Evolutionary conservation across 23 tunicate genomes (phyloP).

Genomic region (Ascidia mentula): DNA sequence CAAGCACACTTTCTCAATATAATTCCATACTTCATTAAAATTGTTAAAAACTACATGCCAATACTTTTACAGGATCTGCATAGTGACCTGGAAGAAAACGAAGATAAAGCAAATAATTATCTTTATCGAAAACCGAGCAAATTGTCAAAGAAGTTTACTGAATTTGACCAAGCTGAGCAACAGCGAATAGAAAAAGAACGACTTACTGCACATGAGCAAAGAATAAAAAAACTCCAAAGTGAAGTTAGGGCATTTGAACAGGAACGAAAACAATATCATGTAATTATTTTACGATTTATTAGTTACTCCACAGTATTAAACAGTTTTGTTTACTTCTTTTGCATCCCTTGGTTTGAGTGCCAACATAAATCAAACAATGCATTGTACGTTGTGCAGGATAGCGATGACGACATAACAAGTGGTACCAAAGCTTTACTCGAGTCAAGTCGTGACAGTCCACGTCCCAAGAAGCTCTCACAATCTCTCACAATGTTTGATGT

Average conservation of each 20-base stretch:
- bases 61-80: background rate
- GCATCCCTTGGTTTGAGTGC: background rate
- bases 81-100: background rate
- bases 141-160: conserved; percentile 36
- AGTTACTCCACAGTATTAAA: background rate
- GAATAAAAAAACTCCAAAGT: conserved; percentile 46
- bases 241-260: conserved; percentile 57
- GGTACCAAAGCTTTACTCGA: conserved; percentile 37
- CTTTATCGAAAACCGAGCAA: conserved; percentile 24
- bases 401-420: conserved; percentile 72
- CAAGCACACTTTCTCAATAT: too few relatives aligned
- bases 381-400: conserved; percentile 34
- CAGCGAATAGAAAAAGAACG: conserved; percentile 45
- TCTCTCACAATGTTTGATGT: conserved; percentile 68
- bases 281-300: background rate
- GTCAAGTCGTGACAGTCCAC: conserved; percentile 47
- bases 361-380: background rate
- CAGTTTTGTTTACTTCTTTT: too few relatives aligned
- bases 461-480: conserved; percentile 57
- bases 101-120: background rate
- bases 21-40: too few relatives aligned
- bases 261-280: conserved; percentile 38
- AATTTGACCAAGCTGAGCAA: conserved; percentile 36
- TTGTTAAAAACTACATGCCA: too few relatives aligned
- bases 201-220: conserved; percentile 35